A percentile compares a stretch with the other conserved stretches of the same genome.
Conservation (phyloP, 1,140 invertebrate species). For the Rhopalosiphum maidis region DNA sequence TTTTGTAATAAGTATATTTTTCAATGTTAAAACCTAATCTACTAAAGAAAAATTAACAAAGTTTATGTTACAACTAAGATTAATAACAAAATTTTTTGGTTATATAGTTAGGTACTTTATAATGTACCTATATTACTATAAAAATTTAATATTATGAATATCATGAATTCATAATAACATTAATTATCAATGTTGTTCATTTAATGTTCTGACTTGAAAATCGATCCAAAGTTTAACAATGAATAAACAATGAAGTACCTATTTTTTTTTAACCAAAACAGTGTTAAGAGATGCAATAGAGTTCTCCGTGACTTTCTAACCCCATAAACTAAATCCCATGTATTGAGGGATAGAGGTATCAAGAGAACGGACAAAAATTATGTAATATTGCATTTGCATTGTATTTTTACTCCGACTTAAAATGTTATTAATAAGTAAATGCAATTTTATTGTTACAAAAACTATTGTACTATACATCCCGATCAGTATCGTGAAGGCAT, state of each 20-base stretch:
- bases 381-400: no score
- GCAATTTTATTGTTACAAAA: not conserved
- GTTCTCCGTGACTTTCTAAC: no score
- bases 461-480: not conserved
- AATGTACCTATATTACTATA: no score
- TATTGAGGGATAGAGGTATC: no score
- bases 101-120: not conserved
- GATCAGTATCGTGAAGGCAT: not conserved
- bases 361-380: no score
- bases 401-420: no score
- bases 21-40: not conserved
- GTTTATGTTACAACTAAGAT: not conserved
- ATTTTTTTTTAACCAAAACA: not conserved
- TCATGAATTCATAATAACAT: no score
- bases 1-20: no score
- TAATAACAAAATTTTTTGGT: not conserved
- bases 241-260: no score
- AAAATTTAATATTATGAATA: not conserved
- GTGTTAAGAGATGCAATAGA: not conserved
- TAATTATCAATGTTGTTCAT: not conserved
- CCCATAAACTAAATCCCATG: no score
- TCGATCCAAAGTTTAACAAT: not conserved
- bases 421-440: no score
- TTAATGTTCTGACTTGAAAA: not conserved
- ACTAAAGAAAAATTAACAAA: not conserved